Evolutionary conservation across 2,113 vertebrate species (phyloP).

Genomic region (Corvus cornix): DNA sequence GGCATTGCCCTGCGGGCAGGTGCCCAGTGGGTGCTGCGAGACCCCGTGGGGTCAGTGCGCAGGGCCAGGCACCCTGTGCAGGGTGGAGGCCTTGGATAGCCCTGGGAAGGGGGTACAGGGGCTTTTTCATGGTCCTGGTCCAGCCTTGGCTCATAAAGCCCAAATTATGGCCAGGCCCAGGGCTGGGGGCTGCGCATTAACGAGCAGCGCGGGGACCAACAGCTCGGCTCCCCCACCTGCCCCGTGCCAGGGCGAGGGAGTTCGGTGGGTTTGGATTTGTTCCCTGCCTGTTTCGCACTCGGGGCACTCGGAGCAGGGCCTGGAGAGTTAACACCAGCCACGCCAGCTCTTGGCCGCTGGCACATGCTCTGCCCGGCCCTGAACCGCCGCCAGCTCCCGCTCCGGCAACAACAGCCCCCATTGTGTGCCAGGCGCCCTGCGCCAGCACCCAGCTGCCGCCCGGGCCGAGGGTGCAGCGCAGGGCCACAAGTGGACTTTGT

Average conservation of each 20-base stretch:
- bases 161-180: accelerated
- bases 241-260: accelerated
- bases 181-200: accelerated
- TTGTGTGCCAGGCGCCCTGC: not conserved
- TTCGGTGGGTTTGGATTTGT: accelerated
- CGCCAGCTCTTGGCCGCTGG: not conserved
- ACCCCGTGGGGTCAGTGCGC: accelerated
- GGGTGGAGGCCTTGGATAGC: too few species aligned
- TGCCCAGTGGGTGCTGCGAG: not conserved
- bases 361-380: constrained; percentile 18
- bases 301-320: not conserved
- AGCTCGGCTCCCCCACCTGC: accelerated
- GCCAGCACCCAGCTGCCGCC: constrained; percentile 22
- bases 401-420: constrained; percentile 12
- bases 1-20: accelerated
- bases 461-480: not conserved
- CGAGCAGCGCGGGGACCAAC: accelerated
- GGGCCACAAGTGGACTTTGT: constrained; percentile 54
- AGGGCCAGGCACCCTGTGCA: not conserved
- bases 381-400: constrained; percentile 32
- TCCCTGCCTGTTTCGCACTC: not conserved
- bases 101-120: not conserved
- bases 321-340: not conserved
- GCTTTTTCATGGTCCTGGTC: accelerated
- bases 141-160: not conserved